Base-by-base conservation (phyloP, 2,888 invertebrate species). In the Timandra comae region DNA sequence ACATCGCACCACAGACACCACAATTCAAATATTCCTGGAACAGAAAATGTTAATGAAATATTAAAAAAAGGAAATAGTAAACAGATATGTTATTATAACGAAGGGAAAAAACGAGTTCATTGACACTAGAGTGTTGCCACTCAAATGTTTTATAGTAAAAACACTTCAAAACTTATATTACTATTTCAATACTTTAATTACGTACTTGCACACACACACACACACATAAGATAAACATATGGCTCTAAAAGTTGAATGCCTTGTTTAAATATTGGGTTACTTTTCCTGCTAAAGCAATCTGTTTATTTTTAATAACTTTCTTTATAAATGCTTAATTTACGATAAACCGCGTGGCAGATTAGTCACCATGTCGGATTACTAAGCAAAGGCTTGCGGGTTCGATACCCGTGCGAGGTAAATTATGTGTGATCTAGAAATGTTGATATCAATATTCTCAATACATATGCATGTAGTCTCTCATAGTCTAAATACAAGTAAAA, bases 161-260 rank as follows among this genome's bases (percentile, higher is more conserved):
- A 82, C 82, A 84, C 84, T 84, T 82, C 77, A 82, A 84, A 82
- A 79, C 67, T 71, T 67, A 84, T 81, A 80, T 79, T 77, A 82
- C 84, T 84, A 82, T 82, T 80, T 81, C 80, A 76, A 82, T 81
- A 77, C 76, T 79, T 80, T 81, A 81, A 82, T 82, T 80, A 76
- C 71, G 65, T 63, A 74, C 75, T 68, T 62, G 66, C 49, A 29
- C 63, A 63, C 64, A 59, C 63, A 57, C 43, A 52, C 45, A 43
- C 39, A 49, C 69, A 70, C 72, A 71, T 69, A 72, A 74, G 72
- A 75, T 78, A 77, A 79, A 79, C 80, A 79, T 72, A 67, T 79
- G 80, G 78, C 68, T 69, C 67, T 67, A 68, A 76, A n/a, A n/a
- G n/a, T n/a, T 52, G 52, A 49, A 52, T 51, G 51, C 33, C 53